Evolutionary conservation across 2,888 invertebrate species (phyloP).

Genomic region (Caenorhabditis japonica): DNA sequence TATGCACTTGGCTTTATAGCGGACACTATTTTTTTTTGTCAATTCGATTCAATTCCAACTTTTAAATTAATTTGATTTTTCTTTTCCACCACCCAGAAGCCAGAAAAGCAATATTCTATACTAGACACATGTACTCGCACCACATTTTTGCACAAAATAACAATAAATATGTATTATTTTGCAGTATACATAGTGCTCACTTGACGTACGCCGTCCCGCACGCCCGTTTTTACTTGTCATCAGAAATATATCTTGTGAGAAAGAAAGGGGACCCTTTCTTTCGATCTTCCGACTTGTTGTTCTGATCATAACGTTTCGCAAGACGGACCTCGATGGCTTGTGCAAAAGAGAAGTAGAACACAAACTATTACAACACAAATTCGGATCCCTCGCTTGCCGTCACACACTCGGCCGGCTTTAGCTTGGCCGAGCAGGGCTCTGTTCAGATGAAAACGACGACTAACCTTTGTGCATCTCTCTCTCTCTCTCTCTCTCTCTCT

Average conservation of each 20-base stretch:
- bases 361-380: constrained; percentile 46
- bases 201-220: constrained; percentile 1
- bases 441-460: constrained; percentile 49
- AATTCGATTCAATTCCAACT: not conserved
- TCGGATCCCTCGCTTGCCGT: constrained; percentile 13
- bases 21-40: not conserved
- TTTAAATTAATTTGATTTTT: constrained; percentile 5
- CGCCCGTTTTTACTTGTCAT: constrained; percentile 37
- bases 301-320: constrained; percentile 42
- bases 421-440: constrained; percentile 9
- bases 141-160: constrained; percentile 13
- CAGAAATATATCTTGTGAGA: constrained; percentile 33
- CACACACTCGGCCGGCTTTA: constrained; percentile 28
- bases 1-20: constrained; percentile 45
- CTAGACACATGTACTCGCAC: not conserved
- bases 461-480: constrained; percentile 42
- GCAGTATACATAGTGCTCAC: not conserved
- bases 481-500: constrained; percentile 13
- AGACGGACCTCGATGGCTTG: constrained; percentile 4
- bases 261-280: too few species aligned
- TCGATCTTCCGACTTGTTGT: constrained; percentile 50
- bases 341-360: constrained; percentile 34
- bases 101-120: too few species aligned
- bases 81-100: not conserved
- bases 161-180: constrained; percentile 33